Base-by-base conservation (phyloP, 37 sponge, comb jelly and placozoan genomes). In the Corticium candelabrum region DNA sequence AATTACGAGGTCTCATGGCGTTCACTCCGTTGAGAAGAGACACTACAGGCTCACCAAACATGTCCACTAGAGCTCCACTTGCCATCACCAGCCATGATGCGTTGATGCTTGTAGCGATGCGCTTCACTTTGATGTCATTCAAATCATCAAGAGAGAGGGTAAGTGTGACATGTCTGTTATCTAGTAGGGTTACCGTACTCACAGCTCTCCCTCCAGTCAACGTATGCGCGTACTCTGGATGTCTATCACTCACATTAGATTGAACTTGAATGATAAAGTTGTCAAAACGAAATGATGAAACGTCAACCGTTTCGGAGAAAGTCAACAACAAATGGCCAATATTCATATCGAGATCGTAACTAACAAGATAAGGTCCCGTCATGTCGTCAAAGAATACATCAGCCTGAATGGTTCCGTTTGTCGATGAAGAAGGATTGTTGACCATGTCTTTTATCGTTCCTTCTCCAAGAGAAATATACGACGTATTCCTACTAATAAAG, bases 221-320 rank as follows among this genome's bases (percentile, higher is more conserved):
- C 2, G 69, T 67, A 38, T 94, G 91, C 62, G 68, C 86, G 36
- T 76, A 29, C 74, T 80, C 82, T 2, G 82, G 67, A 68, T 94
- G 39, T 40, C 41, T 39, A 4, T 88, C 77, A 73, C 77, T 79
- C 3, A 94, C 87, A 38, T 84, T 82, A n/a, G 86, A 86, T 31
- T 86, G 76, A 2, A 37, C 40, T 69, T 94, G 95, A 34, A 94
- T 77, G 2, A 71, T 78, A 29, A 94, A 87, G 11, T 40, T 30
- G 30, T 84, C 56, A 11, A 90, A 73, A 57, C 79, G 29, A 35
- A 94, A 78, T 5, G 83, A 75, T 30, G 89, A 87, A 3, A 94
- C 87, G 82, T 90, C 89, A 34, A 94, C 87, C 5, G 89, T 94
- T 43, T 94, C 95, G 35, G 82, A 84, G 81, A 94, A 94, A 3